Percentiles rank a stretch among this genome's conserved stretches.
phyloP scores from a whole-genome alignment of 1,140 invertebrate genomes.

The Sinonovacula constricta region DNA sequence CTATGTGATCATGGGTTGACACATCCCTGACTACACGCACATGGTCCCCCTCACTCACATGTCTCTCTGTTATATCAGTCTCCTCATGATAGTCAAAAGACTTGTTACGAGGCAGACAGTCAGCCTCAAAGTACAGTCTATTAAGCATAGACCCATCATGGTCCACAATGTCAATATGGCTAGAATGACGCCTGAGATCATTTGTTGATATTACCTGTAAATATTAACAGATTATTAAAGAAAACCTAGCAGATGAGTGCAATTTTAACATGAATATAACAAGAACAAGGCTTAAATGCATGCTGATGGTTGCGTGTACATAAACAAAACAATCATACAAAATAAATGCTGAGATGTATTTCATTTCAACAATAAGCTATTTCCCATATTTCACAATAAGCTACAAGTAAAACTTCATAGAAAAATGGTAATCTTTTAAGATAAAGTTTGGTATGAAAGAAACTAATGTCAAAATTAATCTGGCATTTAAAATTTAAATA shows the following conservation, averaged over 20 bases:
- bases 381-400: neutral
- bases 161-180: constrained; percentile 40
- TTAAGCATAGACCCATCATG: constrained; percentile 25
- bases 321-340: too few species aligned
- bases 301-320: too few species aligned
- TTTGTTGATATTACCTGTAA: constrained; percentile 16
- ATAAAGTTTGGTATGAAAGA: too few species aligned
- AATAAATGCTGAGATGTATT: neutral
- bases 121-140: constrained; percentile 22
- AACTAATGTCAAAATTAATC: too few species aligned
- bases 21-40: constrained; percentile 11
- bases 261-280: constrained; percentile 10
- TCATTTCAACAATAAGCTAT: neutral
- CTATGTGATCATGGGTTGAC: constrained; percentile 17
- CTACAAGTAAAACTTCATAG: too few species aligned
- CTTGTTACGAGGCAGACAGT: constrained; percentile 28
- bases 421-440: too few species aligned
- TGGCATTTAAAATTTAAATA: too few species aligned
- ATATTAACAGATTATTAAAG: neutral
- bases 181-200: constrained; percentile 24
- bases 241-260: neutral
- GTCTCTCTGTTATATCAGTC: constrained; percentile 7
- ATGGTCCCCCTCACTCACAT: constrained; percentile 1
- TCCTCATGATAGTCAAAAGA: constrained; percentile 25
- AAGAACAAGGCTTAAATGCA: too few species aligned